phyloP scores from a whole-genome alignment of 2,797 vertebrate species.

The Onychomys torridus region DNA sequence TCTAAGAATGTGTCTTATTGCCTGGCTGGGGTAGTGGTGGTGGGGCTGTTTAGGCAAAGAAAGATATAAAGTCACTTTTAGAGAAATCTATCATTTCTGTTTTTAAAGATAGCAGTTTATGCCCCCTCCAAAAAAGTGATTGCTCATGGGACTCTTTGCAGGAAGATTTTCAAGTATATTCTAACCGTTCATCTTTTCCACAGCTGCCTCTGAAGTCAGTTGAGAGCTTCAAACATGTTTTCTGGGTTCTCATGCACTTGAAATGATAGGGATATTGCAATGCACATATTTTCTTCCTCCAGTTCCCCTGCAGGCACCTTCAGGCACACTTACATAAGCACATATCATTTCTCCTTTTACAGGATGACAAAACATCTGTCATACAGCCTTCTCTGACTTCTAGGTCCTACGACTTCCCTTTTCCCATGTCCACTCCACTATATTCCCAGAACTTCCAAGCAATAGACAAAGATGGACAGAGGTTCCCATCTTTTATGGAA shows the following conservation, averaged over 20 bases:
- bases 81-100: neutral
- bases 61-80: neutral
- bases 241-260: neutral
- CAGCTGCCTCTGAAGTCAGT: neutral
- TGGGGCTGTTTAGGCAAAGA: neutral
- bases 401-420: neutral
- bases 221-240: neutral
- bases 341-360: neutral
- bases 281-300: neutral
- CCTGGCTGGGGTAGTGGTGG: neutral
- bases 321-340: conserved; percentile 26
- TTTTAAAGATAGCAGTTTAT: neutral
- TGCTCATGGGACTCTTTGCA: neutral
- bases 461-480: neutral
- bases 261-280: conserved; percentile 6
- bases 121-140: too few relatives aligned
- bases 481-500: neutral
- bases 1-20: neutral
- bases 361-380: conserved; percentile 9
- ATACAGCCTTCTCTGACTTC: neutral
- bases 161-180: neutral
- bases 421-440: too few relatives aligned
- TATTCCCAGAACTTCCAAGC: conserved; percentile 8
- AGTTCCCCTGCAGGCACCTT: neutral
- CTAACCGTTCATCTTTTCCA: neutral